Evolutionary conservation across 2,797 vertebrate genomes (phyloP).

Genomic region (Chaunax sp.): DNA sequence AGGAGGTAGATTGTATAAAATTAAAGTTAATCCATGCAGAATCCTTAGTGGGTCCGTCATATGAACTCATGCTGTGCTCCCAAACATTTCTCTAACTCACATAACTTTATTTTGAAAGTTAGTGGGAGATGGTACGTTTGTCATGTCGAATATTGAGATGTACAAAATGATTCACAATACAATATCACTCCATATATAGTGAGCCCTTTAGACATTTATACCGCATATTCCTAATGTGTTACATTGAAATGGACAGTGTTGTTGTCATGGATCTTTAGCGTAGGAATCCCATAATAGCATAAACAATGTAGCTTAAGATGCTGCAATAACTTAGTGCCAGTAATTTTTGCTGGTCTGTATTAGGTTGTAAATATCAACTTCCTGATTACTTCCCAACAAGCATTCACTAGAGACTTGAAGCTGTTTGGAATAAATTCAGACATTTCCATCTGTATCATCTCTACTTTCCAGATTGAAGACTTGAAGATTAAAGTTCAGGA

Average conservation of each 20-base stretch:
- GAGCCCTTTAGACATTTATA: too few species aligned
- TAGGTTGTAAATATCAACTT: neutral
- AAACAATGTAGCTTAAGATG: too few species aligned
- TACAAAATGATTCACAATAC: too few species aligned
- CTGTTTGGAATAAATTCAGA: neutral
- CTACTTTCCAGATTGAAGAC: conserved; percentile 88
- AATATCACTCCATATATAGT: too few species aligned
- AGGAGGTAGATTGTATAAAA: conserved; percentile 84
- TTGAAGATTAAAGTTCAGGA: conserved; percentile 95
- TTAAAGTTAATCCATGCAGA: neutral
- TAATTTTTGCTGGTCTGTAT: too few species aligned
- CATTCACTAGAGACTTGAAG: fast-evolving
- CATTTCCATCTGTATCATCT: neutral
- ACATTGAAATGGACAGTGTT: too few species aligned
- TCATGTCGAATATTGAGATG: too few species aligned
- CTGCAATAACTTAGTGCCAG: too few species aligned
- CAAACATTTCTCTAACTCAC: too few species aligned
- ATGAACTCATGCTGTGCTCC: neutral
- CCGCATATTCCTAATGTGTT: too few species aligned
- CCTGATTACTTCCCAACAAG: neutral
- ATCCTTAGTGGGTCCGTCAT: neutral
- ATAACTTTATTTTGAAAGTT: neutral
- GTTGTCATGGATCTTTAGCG: too few species aligned
- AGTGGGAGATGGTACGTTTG: neutral
- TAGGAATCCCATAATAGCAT: too few species aligned